phyloP scores from a whole-genome alignment of 2,113 vertebrate genomes.

The Lonchura striata region DNA sequence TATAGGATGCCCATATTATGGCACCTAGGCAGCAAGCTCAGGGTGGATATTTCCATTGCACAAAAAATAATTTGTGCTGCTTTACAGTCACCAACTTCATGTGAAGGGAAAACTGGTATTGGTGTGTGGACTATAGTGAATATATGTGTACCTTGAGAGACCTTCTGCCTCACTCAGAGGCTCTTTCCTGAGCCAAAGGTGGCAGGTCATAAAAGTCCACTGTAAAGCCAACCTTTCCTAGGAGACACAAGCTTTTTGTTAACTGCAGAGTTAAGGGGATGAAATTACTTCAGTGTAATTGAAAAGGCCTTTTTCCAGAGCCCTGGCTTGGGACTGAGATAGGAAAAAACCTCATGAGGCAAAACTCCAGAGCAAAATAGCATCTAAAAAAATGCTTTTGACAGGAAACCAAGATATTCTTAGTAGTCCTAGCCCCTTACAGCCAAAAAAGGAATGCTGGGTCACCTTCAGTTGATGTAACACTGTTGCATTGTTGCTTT shows the following conservation, averaged over 20 bases:
- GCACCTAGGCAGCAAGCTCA: background rate
- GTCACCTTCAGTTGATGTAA: background rate
- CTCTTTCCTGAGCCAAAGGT: background rate
- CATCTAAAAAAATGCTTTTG: background rate
- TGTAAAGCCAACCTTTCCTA: background rate
- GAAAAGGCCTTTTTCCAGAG: background rate
- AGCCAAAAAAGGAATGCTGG: background rate
- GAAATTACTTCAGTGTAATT: background rate
- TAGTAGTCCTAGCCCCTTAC: background rate
- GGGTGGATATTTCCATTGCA: fast-evolving
- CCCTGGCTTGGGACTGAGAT: background rate
- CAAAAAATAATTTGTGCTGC: background rate
- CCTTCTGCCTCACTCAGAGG: background rate
- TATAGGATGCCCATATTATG: too few relatives aligned
- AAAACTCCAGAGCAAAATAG: conserved; percentile 10
- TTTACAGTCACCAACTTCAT: background rate
- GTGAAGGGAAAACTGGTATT: background rate
- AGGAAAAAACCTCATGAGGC: background rate
- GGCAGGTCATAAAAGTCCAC: background rate
- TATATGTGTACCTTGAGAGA: background rate
- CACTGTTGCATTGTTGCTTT: background rate
- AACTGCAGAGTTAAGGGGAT: background rate
- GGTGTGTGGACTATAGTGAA: background rate
- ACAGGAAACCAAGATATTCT: background rate
- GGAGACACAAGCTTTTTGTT: background rate